Base-by-base conservation (phyloP, 2,797 vertebrate genomes). In the Salarias fasciatus region DNA sequence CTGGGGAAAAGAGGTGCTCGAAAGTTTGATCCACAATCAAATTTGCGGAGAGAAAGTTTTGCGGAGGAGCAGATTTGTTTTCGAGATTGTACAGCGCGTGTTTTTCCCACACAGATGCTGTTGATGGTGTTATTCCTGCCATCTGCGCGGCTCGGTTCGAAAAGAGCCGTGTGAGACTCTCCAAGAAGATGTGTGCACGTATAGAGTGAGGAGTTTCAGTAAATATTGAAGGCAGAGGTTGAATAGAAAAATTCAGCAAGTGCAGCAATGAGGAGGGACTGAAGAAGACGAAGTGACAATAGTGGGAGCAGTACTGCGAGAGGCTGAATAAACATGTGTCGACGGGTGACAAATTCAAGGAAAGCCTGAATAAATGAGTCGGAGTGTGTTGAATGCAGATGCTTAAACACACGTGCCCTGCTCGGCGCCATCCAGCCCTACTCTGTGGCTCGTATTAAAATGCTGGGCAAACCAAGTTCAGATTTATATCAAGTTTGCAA, bases 151-250 rank as follows among this genome's bases (percentile, higher is more conserved):
- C n/a, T n/a, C n/a, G n/a, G n/a, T n/a, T n/a, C n/a, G n/a, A 41
- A 51, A 28, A 33, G 57, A 57, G 11, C 43, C 6, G 8, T 5
- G 0, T 43, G 45, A 46, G 31, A 24, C 18, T 24, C 18, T 24
- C 18, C 9, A 37, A 2, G 48, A 35, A 48, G 31, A 68, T 53
- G 35, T 54, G 38, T 29, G 43, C n/a, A 44, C 11, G 40, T 41
- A 71, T 18, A 38, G 51, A 50, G 37, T 11, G 43, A 38, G 44
- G 53, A 63, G 51, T 60, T 59, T 58, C 53, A 36, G 18, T 0
- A 3, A 14, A 49, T 50, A 13, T 8, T 30, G 55, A 28, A 61
- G 38, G 15, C 15, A 37, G 29, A 5, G 24, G 46, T 46, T 43
- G 24, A 42, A 36, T 52, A 50, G 30, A 67, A 9, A 58, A 52